These are phyloP conservation scores for Lithophane semibrunnea DNA, from an alignment of 2,888 invertebrate species.

Conservation along the genomic window DNA sequence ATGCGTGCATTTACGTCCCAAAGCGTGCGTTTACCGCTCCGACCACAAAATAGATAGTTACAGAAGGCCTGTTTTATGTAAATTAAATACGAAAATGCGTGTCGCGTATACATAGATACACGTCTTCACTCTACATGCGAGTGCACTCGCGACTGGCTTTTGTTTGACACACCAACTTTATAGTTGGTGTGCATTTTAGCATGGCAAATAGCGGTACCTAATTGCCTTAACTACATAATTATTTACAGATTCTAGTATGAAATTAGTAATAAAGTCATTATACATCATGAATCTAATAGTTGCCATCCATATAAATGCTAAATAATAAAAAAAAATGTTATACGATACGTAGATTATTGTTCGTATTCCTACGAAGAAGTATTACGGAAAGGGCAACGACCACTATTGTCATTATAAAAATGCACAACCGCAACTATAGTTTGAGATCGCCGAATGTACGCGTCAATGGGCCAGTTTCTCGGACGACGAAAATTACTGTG, in stretches of 20 bases:
- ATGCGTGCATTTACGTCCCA: slow-evolving; percentile 54
- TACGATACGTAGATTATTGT: not conserved
- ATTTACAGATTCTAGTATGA: not conserved
- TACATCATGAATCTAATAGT: not conserved
- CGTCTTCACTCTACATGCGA: not conserved
- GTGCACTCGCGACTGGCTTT: not conserved
- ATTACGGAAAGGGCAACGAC: not conserved
- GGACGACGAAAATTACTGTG: not conserved
- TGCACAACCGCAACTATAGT: not conserved
- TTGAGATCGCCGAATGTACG: not conserved
- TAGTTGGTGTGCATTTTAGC: not conserved
- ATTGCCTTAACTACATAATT: not conserved
- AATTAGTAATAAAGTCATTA: not conserved
- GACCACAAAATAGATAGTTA: not conserved
- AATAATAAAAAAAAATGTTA: no score
- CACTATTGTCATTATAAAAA: not conserved
- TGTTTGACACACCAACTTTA: not conserved
- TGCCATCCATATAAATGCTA: no score
- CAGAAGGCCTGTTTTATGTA: not conserved
- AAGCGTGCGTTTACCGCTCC: slow-evolving; percentile 25
- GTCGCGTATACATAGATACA: not conserved
- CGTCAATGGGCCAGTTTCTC: no score
- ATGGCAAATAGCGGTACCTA: not conserved
- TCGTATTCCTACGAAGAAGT: not conserved
- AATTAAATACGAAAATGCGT: not conserved